Percentiles rank a stretch among this genome's conserved stretches.
These are phyloP conservation scores for Manacus vitellinus DNA, from an alignment of 2,113 vertebrate species.

Conservation along the genomic window DNA sequence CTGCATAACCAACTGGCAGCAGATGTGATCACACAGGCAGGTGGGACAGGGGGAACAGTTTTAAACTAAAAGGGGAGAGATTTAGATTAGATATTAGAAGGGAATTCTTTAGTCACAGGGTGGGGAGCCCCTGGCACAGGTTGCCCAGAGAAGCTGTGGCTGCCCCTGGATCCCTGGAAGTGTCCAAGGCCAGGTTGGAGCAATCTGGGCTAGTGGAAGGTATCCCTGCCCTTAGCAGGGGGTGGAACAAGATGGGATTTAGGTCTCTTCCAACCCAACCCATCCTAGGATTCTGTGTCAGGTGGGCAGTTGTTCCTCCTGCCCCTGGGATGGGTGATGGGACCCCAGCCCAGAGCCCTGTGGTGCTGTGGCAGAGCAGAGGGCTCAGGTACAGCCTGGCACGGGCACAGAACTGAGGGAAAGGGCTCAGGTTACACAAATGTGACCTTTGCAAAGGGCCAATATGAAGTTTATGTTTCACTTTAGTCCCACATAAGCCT, in stretches of 20 bases:
- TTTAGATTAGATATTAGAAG: not conserved
- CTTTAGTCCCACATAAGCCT: conserved; percentile 31
- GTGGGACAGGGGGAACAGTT: not conserved
- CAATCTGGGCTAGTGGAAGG: not conserved
- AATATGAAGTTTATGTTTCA: conserved; percentile 36
- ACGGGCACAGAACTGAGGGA: not conserved
- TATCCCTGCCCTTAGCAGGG: not conserved
- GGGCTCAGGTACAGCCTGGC: not conserved
- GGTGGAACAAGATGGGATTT: not conserved
- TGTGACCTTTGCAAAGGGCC: conserved; percentile 4
- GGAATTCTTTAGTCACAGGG: not conserved
- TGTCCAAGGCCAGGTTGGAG: not conserved
- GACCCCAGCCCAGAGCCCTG: not conserved
- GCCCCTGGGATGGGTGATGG: not conserved
- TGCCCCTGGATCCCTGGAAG: not conserved
- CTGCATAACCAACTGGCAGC: not conserved
- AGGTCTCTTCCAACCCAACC: not conserved
- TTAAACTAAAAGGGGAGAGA: not conserved
- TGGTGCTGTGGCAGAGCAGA: not conserved
- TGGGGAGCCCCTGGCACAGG: not conserved
- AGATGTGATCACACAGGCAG: not conserved
- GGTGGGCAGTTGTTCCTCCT: not conserved
- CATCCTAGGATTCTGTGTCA: not conserved
- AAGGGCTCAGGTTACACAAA: not conserved
- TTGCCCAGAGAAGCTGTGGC: not conserved